Base-by-base conservation (phyloP, 2,113 vertebrate genomes). In the Rhipidura dahli region DNA sequence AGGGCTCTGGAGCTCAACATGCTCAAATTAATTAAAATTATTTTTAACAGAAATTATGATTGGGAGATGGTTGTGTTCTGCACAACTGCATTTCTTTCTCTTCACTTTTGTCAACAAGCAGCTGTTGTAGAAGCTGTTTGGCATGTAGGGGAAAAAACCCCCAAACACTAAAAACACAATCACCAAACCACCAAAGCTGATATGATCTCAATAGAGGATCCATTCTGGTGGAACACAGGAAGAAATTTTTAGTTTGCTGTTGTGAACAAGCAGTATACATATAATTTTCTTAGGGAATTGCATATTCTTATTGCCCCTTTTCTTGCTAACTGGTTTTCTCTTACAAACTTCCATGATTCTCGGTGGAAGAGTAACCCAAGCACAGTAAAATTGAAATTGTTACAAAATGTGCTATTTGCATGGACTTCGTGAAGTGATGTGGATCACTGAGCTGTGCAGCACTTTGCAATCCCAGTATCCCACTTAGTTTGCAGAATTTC, bases 101-200 rank as follows among this genome's bases (percentile, higher is more conserved):
- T 39, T 75, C 0, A 3, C 71, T 90, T 82, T 72, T 89, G 44
- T 73, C 56, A 63, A 13, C 20, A 63, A 49, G 35, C 33, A 91
- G 11, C 61, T 68, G 49, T 78, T 80, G 24, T 56, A 73, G 59
- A 90, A 73, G 33, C 18, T 73, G n/a, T 87, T 94, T 86, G 42
- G 23, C 16, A 11, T 24, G 6, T n/a, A 42, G 45, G 59, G 11
- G 1, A 40, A 15, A 12, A 57, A 71, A 14, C 0, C 0, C 23
- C 18, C 6, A 24, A 33, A 57, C 10, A 35, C 21, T 26, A 26
- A 57, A 56, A 33, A 7, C 2, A 5, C 2, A 19, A 12, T 20
- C 2, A 51, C 7, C 27, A 70, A 73, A 57, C 13, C 12, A 33
- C 9, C 17, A 37, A 68, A 68, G 49, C 18, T 60, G 51, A 2